phyloP scores from a whole-genome alignment of 2,113 vertebrate species.

The Catharus bicknelli region DNA sequence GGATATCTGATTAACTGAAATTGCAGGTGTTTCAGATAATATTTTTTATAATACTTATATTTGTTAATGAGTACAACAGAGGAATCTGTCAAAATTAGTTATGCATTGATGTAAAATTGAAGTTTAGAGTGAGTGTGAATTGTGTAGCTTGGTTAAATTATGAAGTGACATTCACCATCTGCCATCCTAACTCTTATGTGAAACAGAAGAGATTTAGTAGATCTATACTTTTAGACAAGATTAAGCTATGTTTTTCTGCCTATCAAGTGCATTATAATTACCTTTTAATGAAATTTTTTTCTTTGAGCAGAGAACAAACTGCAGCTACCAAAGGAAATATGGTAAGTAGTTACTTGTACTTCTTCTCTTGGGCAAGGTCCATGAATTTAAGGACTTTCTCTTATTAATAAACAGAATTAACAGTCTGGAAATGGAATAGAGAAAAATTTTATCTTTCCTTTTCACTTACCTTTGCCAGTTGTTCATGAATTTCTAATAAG shows the following conservation, averaged over 20 bases:
- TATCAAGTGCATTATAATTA: neutral
- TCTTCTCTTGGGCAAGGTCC: neutral
- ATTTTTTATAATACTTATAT: neutral
- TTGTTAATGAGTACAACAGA: neutral
- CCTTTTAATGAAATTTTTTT: neutral
- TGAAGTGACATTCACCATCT: neutral
- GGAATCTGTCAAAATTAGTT: neutral
- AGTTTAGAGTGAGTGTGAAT: neutral
- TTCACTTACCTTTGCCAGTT: slow-evolving; percentile 90
- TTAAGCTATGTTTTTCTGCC: neutral
- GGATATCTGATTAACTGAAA: neutral
- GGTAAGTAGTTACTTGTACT: neutral
- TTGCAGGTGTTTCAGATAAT: neutral
- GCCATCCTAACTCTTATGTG: neutral
- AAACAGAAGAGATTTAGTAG: neutral
- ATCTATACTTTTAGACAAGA: neutral
- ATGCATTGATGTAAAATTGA: neutral
- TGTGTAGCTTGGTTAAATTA: neutral
- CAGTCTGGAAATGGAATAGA: neutral
- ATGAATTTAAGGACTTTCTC: slow-evolving; percentile 26
- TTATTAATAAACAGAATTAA: slow-evolving; percentile 53
- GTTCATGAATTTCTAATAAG: slow-evolving; percentile 92
- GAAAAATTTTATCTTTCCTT: neutral
- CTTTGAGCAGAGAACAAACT: neutral
- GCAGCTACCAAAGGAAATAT: neutral